Percentiles rank a stretch among this genome's conserved stretches.
Evolutionary conservation across 2,888 invertebrate genomes (phyloP).

Genomic region (Trichacis sp.): DNA sequence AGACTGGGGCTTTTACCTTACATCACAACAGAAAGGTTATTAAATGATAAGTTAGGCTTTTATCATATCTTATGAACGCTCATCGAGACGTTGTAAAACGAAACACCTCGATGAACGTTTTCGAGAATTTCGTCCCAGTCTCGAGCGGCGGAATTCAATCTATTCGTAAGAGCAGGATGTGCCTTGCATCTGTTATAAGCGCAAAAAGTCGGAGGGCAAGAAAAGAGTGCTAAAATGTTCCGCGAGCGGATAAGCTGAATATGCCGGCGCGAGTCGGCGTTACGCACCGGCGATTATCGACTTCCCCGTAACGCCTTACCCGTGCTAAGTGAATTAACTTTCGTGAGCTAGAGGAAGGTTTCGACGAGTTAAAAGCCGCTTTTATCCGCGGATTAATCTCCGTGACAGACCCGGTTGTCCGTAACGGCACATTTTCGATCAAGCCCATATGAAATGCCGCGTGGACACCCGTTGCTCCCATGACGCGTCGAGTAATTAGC

Average conservation of each 20-base stretch:
- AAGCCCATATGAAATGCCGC: slow-evolving; percentile 42
- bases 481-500: slow-evolving; percentile 59
- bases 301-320: slow-evolving; percentile 32
- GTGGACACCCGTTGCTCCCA: slow-evolving; percentile 37
- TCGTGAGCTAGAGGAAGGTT: slow-evolving; percentile 35
- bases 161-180: slow-evolving; percentile 17
- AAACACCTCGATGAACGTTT: too few relatives aligned
- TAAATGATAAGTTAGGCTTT: too few relatives aligned
- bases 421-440: slow-evolving; percentile 62
- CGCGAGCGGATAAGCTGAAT: slow-evolving; percentile 21
- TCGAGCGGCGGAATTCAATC: slow-evolving; percentile 7
- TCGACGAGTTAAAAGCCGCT: slow-evolving; percentile 41
- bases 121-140: too few relatives aligned
- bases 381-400: slow-evolving; percentile 55
- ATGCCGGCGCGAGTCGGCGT: slow-evolving; percentile 27
- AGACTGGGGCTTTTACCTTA: too few relatives aligned
- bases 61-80: too few relatives aligned
- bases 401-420: slow-evolving; percentile 54
- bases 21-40: too few relatives aligned
- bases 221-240: slow-evolving; percentile 13
- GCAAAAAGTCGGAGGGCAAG: slow-evolving; percentile 10
- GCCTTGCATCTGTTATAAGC: slow-evolving; percentile 7
- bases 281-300: slow-evolving; percentile 42
- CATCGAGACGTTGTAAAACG: too few relatives aligned
- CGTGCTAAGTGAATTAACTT: slow-evolving; percentile 45